A percentile compares a stretch with the other conserved stretches of the same genome.
These are phyloP conservation scores for Eupithecia vulgata DNA, from an alignment of 2,888 invertebrate genomes.

Conservation along the genomic window DNA sequence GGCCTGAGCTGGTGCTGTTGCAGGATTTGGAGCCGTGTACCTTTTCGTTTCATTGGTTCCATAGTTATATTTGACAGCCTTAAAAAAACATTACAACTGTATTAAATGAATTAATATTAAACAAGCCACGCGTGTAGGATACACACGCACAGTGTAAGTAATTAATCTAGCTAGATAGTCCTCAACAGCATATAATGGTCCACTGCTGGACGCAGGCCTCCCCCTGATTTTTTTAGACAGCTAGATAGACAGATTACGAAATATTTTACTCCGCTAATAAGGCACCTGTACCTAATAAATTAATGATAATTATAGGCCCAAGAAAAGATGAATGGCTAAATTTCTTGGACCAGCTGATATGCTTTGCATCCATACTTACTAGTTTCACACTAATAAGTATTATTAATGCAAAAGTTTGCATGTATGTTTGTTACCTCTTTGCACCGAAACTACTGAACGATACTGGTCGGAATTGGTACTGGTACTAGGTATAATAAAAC, in stretches of 20 bases:
- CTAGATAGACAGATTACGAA: background rate
- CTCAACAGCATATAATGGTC: no score
- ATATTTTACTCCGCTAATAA: background rate
- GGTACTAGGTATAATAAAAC: no score
- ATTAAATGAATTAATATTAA: background rate
- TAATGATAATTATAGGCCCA: background rate
- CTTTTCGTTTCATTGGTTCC: conserved; percentile 58
- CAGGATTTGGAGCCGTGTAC: conserved; percentile 12
- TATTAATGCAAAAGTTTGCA: no score
- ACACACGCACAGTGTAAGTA: background rate
- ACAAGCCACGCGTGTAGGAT: background rate
- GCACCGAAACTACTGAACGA: no score
- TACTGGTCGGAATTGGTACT: no score
- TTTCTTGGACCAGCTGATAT: background rate
- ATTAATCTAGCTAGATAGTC: background rate
- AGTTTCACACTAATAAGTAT: no score
- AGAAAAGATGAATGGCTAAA: background rate
- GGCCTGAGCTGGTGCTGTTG: conserved; percentile 10
- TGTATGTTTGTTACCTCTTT: no score
- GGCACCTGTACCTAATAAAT: no score
- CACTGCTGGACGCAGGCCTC: no score
- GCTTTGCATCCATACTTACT: no score
- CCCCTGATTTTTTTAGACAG: no score
- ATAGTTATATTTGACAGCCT: conserved; percentile 51
- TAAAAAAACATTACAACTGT: conserved; percentile 37